Conservation (phyloP, 2,888 invertebrate genomes). For the Halictus quadricinctus region DNA sequence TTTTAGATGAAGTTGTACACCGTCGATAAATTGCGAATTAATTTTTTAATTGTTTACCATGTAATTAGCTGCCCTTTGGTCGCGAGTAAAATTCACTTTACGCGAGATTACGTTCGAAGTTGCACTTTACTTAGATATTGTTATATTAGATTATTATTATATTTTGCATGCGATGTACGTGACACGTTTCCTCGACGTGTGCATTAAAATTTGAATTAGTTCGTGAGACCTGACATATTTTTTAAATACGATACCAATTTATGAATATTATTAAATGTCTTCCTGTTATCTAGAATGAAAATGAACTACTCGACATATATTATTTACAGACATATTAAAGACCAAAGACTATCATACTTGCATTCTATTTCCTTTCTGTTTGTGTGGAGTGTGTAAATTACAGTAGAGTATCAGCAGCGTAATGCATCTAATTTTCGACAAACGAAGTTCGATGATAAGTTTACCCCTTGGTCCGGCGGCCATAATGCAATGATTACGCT, state of each 20-base stretch:
- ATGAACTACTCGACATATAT: background rate
- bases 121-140: no score
- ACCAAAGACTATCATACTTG: background rate
- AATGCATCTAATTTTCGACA: background rate
- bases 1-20: background rate
- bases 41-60: background rate
- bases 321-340: background rate
- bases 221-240: background rate
- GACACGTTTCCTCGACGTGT: background rate
- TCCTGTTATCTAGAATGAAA: background rate
- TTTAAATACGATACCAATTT: background rate
- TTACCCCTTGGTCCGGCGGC: background rate
- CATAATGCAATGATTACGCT: background rate
- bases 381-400: background rate
- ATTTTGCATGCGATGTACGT: background rate
- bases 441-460: background rate
- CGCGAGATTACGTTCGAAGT: background rate
- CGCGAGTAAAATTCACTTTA: background rate
- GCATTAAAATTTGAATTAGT: background rate
- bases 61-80: background rate
- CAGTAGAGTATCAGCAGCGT: background rate
- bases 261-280: background rate
- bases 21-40: background rate
- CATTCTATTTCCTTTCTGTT: background rate
- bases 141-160: background rate